phyloP scores from a whole-genome alignment of 2,888 invertebrate species.

The Alloscopus bannaensis region DNA sequence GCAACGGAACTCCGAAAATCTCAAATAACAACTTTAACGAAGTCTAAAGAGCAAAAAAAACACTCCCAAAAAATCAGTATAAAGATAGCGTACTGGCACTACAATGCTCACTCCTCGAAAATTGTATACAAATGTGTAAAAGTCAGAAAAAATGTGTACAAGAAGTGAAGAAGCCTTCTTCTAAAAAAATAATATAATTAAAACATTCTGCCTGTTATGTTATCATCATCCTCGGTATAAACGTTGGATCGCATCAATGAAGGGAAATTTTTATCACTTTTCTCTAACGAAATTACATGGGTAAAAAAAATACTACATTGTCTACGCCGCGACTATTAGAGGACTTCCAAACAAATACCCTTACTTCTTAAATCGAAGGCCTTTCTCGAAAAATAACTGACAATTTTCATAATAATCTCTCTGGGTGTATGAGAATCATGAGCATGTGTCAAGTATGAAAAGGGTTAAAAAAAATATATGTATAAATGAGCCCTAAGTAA shows the following conservation, averaged over 20 bases:
- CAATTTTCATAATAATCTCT: no score
- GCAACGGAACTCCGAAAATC: slow-evolving; percentile 22
- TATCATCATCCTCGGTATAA: no score
- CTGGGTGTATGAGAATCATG: no score
- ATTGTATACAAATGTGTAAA: slow-evolving; percentile 37
- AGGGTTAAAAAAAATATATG: no score
- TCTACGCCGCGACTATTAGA: slow-evolving; percentile 3
- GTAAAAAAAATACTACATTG: no score
- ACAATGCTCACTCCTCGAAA: slow-evolving; percentile 40
- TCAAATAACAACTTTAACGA: slow-evolving; percentile 61
- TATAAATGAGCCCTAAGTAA: no score
- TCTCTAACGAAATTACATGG: no score
- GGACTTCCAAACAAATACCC: slow-evolving; percentile 56
- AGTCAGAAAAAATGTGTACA: no score
- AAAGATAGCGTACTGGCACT: not conserved
- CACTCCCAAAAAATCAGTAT: not conserved
- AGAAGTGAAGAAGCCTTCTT: no score
- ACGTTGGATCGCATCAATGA: no score
- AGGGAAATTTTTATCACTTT: no score
- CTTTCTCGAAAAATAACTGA: slow-evolving; percentile 52
- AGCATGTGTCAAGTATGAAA: slow-evolving; percentile 1
- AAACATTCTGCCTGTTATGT: no score
- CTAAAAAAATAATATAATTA: not conserved
- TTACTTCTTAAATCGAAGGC: slow-evolving; percentile 52
- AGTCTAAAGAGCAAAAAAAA: slow-evolving; percentile 43